These are phyloP conservation scores for Petroica traversi DNA, from an alignment of 2,113 vertebrate species.

Conservation along the genomic window DNA sequence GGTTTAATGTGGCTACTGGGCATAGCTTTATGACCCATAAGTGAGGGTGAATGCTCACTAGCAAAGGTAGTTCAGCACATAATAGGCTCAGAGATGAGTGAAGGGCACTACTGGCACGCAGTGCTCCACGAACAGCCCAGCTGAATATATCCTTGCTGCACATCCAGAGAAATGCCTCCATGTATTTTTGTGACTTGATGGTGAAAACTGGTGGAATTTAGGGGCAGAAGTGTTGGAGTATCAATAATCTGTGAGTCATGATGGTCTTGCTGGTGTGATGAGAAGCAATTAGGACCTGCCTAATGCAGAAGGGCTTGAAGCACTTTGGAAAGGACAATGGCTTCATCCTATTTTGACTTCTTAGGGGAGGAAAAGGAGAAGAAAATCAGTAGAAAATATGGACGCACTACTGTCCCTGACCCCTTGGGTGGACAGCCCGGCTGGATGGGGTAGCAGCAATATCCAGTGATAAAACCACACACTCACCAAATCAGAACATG, in stretches of 20 bases:
- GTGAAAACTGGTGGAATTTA: background rate
- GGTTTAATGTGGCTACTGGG: background rate
- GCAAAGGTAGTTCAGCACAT: background rate
- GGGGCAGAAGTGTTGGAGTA: background rate
- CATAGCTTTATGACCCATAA: background rate
- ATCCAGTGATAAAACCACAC: no score
- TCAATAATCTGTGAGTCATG: background rate
- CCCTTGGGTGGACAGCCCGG: no score
- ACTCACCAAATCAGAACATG: no score
- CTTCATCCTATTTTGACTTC: background rate
- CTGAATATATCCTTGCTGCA: background rate
- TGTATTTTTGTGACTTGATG: background rate
- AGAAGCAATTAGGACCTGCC: background rate
- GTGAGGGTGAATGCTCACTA: background rate
- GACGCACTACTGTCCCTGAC: no score
- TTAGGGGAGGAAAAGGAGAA: rapidly evolving
- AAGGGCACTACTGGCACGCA: background rate
- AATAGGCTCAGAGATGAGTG: background rate
- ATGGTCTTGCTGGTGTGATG: background rate
- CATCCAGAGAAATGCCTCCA: background rate
- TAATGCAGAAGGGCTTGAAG: background rate
- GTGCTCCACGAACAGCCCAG: background rate
- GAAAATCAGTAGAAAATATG: background rate
- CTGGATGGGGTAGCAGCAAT: no score
- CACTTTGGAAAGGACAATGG: background rate